A percentile compares a stretch with the other conserved stretches of the same genome.
Evolutionary conservation across 2,888 invertebrate genomes (phyloP).

Genomic region (Chaitophorus viminalis): DNA sequence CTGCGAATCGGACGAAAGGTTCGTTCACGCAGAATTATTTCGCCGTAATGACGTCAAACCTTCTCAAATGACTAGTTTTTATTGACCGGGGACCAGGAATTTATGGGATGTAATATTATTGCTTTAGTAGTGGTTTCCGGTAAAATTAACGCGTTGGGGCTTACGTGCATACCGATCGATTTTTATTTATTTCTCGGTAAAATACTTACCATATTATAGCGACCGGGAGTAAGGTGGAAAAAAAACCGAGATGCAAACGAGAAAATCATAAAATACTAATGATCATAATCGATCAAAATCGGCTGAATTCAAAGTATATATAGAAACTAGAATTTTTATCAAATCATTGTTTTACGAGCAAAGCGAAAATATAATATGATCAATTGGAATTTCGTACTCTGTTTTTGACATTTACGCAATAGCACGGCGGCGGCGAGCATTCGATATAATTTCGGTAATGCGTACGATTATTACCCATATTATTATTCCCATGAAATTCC

Average conservation of each 20-base stretch:
- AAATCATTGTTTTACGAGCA: background rate
- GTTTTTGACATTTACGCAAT: background rate
- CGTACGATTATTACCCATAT: background rate
- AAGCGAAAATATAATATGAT: background rate
- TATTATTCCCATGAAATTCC: background rate
- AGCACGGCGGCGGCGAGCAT: background rate
- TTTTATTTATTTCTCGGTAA: background rate
- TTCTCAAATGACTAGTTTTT: constrained; percentile 29
- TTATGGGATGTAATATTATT: background rate
- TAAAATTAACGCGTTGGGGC: background rate
- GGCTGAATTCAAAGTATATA: background rate
- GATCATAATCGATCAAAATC: background rate
- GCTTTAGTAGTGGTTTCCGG: background rate
- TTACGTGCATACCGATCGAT: background rate
- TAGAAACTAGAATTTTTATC: background rate
- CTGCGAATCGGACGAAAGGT: background rate
- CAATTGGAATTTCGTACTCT: background rate
- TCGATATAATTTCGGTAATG: background rate
- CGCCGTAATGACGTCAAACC: background rate
- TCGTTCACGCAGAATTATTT: background rate
- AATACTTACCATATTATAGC: background rate
- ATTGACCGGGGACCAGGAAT: background rate
- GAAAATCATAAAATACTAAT: background rate
- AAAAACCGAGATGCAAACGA: background rate
- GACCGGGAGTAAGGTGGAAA: background rate